Conservation (phyloP, 2,797 vertebrate species). For the Leuciscus waleckii region DNA sequence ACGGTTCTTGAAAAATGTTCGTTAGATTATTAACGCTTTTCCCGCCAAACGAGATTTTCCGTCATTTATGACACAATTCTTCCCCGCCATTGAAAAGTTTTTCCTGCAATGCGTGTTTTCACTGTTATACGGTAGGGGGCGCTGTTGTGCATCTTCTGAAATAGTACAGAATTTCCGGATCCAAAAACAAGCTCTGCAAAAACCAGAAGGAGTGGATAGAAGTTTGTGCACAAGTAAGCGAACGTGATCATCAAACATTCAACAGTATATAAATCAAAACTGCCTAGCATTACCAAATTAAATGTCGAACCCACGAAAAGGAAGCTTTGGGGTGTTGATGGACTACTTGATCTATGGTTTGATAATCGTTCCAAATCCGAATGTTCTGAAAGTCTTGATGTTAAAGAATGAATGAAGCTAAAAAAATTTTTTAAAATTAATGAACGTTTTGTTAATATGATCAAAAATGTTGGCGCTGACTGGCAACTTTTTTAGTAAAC, state of each 20-base stretch:
- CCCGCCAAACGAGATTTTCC: not conserved
- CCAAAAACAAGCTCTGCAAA: not conserved
- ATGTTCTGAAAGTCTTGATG: not conserved
- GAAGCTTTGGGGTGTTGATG: not conserved
- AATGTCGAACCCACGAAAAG: not conserved
- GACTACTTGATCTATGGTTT: no score
- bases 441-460: not conserved
- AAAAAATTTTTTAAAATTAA: no score
- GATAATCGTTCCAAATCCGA: not conserved
- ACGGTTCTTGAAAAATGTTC: not conserved
- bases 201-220: not conserved
- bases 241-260: not conserved
- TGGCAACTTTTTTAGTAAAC: not conserved
- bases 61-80: not conserved
- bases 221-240: not conserved
- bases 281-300: not conserved
- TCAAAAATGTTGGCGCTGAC: not conserved
- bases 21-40: not conserved
- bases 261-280: not conserved
- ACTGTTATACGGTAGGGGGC: not conserved
- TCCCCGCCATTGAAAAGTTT: not conserved
- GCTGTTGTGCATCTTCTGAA: not conserved
- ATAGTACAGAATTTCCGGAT: not conserved
- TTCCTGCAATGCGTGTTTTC: not conserved
- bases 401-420: no score